Base-by-base conservation (phyloP, 2,797 vertebrate genomes). In the Adelosebastes latens region DNA sequence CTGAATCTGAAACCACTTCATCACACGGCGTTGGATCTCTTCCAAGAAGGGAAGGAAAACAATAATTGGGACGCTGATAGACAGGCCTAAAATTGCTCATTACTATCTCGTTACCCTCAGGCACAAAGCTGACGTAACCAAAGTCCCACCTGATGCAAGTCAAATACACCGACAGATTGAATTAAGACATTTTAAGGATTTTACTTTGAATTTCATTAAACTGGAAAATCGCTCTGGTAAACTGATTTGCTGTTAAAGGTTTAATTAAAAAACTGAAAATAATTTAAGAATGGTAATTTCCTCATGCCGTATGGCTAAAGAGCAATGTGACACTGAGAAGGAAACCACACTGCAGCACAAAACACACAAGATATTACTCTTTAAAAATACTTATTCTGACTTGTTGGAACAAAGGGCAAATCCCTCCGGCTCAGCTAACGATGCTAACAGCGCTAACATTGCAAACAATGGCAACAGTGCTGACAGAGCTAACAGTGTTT, bases 31-130 rank as follows among this genome's bases (percentile, higher is more conserved):
- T 31, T 73, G 60, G 32, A 81, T 83, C 71, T 81, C 78, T 82
- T 87, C 74, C 59, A 63, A 71, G 58, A 58, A 75, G 55, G 59
- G 22, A 67, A 72, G 75, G 49, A 75, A 75, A 87, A 90, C 55
- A 80, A 88, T 84, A 55, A 88, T 46, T 75, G 79, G 87, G 79
- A 85, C 49, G 78, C 20, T 53, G 52, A 53, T 58, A 81, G 72
- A 86, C 71, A 60, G 74, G 59, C 59, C 49, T 79, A 71, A 86
- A 85, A 90, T 82, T 53, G 49, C 63, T 88, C 72, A 83, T 89
- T 82, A 87, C 29, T 10, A 67, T 68, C 62, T 79, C 75, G 75
- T 90, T 90, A 86, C 81, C 88, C 80, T 74, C 32, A 36, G 75
- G 84, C 74, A 72, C 42, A 34, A 70, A 64, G 39, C 80, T 82